Base-by-base conservation (phyloP, 1,140 invertebrate species). In the Drosophila equinoxialis region DNA sequence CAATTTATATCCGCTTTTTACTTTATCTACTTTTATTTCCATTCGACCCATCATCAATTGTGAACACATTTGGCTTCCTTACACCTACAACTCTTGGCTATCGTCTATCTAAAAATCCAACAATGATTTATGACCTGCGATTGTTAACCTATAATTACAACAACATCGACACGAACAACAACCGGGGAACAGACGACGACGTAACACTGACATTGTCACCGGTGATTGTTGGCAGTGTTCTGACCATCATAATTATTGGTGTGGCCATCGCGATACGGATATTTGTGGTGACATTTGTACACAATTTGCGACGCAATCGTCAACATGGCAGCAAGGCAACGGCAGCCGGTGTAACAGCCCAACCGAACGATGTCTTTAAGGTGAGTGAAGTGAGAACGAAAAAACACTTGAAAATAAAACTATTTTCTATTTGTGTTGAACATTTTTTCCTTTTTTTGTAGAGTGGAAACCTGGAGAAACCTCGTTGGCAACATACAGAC, bases 241-340 rank as follows among this genome's bases (percentile, higher is more conserved):
- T 92, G 71, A 92, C 91, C 73, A 90, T 92, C 82, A 86, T 92
- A 81, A 87, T 92, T 74, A 90, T 92, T 77, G 87, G 89, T 68
- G 69, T 91, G 65, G 91, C 87, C 60, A 91, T 92, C 70, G 85
- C 90, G 74, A 84, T 92, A 81, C 81, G 90, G 68, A 91, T 91
- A 81, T 92, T 90, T 75, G 82, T 89, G 68, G 76, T 89, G 57
- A 90, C 86, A 79, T 91, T 91, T 75, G 74, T 92, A 59, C 79
- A 91, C 67, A 91, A 91, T 85, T 79, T 92, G 65, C 80, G 86
- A 37, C 71, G 89, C 41, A 91, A 91, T 91, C 89, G 91, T n/a
- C 85, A 90, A 37, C 91, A 91, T 59, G 83, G 81, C 54, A 91
- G 61, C 64, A 91, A 92, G 79, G 82, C 90, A 54, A 84, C 86